phyloP scores from a whole-genome alignment of 2,797 vertebrate genomes.

The Mycteria americana region DNA sequence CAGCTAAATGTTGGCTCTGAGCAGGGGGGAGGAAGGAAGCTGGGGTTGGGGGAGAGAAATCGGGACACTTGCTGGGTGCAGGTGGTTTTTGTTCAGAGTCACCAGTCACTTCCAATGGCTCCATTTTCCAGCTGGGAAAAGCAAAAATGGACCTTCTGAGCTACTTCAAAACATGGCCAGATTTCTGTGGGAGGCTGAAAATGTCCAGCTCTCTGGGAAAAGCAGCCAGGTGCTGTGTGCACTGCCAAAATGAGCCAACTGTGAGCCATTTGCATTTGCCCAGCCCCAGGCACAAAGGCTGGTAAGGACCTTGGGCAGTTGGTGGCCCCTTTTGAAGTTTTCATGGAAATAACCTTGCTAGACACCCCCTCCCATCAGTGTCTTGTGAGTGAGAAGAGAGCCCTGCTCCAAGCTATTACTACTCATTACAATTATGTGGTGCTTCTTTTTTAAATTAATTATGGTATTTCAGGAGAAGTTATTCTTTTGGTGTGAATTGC shows the following conservation, averaged over 20 bases:
- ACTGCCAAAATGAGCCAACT: not conserved
- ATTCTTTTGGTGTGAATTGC: not conserved
- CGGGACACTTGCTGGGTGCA: not conserved
- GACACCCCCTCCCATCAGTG: not conserved
- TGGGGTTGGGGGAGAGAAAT: not conserved
- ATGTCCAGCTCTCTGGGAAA: not conserved
- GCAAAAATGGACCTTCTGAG: not conserved
- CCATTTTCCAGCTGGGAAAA: not conserved
- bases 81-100: not conserved
- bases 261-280: not conserved
- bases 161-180: not conserved
- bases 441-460: not conserved
- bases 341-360: conserved; percentile 4
- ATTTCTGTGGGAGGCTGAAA: not conserved
- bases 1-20: not conserved
- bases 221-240: not conserved
- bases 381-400: not conserved
- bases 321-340: not conserved
- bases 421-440: not conserved
- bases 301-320: not conserved
- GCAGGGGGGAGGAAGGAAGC: not conserved
- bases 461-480: not conserved
- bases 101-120: not conserved
- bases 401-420: not conserved
- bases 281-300: not conserved